These are phyloP conservation scores for Ricordea florida DNA, from an alignment of 92 coral and sea anemone species.

Conservation along the genomic window DNA sequence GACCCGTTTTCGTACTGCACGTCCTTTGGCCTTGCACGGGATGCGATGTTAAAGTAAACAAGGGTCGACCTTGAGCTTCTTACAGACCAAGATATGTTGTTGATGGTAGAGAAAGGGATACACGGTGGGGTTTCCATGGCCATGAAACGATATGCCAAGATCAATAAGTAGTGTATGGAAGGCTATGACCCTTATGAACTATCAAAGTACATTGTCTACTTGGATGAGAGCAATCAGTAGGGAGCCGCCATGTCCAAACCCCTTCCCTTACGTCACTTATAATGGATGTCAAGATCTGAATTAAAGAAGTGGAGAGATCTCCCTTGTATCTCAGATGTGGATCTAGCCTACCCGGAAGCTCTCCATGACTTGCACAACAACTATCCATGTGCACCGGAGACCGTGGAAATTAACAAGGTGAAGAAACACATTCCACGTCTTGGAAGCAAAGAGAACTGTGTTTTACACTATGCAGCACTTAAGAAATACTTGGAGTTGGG, in stretches of 20 bases:
- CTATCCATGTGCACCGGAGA: slow-evolving; percentile 5
- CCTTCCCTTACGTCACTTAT: no score
- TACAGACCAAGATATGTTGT: no score
- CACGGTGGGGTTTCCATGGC: slow-evolving; percentile 46
- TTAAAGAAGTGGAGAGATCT: neutral
- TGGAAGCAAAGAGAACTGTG: slow-evolving; percentile 5
- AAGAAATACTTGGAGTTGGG: slow-evolving; percentile 7
- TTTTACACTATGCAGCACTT: slow-evolving; percentile 28
- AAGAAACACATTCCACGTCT: slow-evolving; percentile 32
- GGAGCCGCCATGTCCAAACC: slow-evolving; percentile 21
- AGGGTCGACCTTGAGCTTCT: no score
- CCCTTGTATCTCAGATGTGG: neutral
- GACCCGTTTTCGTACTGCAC: no score
- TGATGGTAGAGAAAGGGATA: slow-evolving; percentile 38
- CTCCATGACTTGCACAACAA: slow-evolving; percentile 21
- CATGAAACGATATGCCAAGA: slow-evolving; percentile 12
- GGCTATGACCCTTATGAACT: neutral
- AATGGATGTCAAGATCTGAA: neutral
- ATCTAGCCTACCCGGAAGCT: neutral
- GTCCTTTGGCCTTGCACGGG: no score
- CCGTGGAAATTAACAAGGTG: neutral
- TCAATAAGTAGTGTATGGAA: slow-evolving; percentile 32
- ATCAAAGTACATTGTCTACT: neutral
- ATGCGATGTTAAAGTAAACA: no score
- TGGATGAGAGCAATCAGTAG: neutral